These are phyloP conservation scores for Dioctria linearis DNA, from an alignment of 2,888 invertebrate species.

Conservation along the genomic window DNA sequence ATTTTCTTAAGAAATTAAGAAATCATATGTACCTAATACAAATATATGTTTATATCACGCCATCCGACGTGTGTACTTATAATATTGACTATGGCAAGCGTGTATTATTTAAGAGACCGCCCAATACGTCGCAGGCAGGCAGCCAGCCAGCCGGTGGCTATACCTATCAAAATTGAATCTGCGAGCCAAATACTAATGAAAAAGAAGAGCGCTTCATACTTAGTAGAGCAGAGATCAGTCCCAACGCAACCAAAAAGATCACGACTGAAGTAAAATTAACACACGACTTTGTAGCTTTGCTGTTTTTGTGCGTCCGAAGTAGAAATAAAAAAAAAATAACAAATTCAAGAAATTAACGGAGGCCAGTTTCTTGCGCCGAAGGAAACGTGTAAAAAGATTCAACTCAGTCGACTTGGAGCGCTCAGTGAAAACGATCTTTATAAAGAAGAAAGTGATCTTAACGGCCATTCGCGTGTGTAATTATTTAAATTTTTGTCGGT, in stretches of 20 bases:
- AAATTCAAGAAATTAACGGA: not conserved
- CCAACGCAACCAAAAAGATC: not conserved
- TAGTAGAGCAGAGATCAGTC: not conserved
- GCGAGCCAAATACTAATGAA: conserved; percentile 15
- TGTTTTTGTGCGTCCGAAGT: conserved; percentile 25
- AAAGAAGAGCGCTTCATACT: conserved; percentile 6
- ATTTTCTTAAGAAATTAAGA: conserved; percentile 20
- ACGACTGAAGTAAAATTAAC: conserved; percentile 4
- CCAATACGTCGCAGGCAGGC: not conserved
- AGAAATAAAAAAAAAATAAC: conserved; percentile 5
- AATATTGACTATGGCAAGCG: not conserved
- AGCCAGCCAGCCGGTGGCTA: conserved; percentile 1
- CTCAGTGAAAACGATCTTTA: conserved; percentile 32
- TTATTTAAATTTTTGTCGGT: not conserved
- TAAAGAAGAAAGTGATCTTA: conserved; percentile 23
- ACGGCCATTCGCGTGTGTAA: not conserved
- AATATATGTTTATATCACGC: conserved; percentile 9
- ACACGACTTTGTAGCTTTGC: conserved; percentile 6
- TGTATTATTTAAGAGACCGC: conserved; percentile 11
- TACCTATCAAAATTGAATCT: conserved; percentile 29
- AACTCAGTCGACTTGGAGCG: conserved; percentile 43
- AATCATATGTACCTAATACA: not conserved
- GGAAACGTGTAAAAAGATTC: conserved; percentile 36
- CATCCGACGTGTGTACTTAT: not conserved
- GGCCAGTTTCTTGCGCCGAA: conserved; percentile 18